phyloP scores from a whole-genome alignment of 2,113 vertebrate species.

The Oxyruncus cristatus region DNA sequence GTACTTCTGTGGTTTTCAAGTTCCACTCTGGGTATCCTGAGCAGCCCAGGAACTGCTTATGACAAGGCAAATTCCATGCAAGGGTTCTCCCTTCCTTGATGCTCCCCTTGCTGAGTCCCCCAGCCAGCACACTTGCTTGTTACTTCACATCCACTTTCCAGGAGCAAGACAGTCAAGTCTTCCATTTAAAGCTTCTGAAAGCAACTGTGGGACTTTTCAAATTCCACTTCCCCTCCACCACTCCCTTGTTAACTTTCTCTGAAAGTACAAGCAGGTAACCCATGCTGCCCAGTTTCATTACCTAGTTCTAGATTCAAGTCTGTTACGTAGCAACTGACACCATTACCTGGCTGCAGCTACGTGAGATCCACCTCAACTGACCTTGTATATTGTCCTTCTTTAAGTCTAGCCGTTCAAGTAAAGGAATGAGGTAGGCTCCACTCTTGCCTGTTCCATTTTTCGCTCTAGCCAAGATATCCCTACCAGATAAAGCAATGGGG shows the following conservation, averaged over 20 bases:
- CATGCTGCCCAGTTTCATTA: accelerated
- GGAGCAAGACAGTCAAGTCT: neutral
- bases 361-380: conserved; percentile 52
- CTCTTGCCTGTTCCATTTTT: conserved; percentile 99
- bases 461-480: conserved; percentile 98
- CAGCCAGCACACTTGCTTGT: neutral
- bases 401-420: conserved; percentile 99
- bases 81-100: neutral
- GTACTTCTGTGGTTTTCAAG: neutral
- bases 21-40: neutral
- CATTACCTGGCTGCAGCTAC: neutral
- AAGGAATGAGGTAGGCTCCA: conserved; percentile 99
- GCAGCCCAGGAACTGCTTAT: neutral
- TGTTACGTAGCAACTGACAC: accelerated
- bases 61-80: neutral
- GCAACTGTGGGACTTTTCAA: neutral
- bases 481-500: conserved; percentile 98
- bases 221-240: neutral
- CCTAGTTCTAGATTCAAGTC: neutral
- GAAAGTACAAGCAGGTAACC: neutral
- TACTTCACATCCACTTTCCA: neutral
- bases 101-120: neutral
- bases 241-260: neutral
- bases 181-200: neutral
- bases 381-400: conserved; percentile 99